Percentiles rank a stretch among this genome's conserved stretches.
phyloP scores from a whole-genome alignment of 2,113 vertebrate species.

The Myocastor coypus region DNA sequence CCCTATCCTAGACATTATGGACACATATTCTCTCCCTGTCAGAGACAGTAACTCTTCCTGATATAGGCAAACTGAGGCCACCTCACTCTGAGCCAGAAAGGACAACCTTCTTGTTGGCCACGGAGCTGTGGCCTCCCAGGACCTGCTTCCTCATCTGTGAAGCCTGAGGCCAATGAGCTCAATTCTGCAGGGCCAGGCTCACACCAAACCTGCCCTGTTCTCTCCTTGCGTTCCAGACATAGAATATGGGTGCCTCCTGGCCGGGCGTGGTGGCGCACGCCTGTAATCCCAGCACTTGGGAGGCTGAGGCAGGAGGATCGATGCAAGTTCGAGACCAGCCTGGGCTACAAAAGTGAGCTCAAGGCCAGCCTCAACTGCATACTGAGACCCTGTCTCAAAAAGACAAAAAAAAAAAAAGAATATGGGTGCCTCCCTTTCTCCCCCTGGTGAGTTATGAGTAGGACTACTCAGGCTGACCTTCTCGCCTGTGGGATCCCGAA shows the following conservation, averaged over 20 bases:
- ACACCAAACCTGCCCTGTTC: neutral
- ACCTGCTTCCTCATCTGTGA: neutral
- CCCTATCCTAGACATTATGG: neutral
- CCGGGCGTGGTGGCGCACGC: too few species aligned
- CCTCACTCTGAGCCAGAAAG: neutral
- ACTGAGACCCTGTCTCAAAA: too few species aligned
- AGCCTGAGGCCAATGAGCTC: neutral
- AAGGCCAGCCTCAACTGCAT: too few species aligned
- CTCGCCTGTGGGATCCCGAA: neutral
- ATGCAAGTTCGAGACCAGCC: too few species aligned
- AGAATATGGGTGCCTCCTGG: neutral
- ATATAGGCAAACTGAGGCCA: conserved; percentile 67
- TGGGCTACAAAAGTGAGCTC: too few species aligned
- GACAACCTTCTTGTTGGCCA: neutral
- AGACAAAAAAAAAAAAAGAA: too few species aligned
- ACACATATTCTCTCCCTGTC: neutral
- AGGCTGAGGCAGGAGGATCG: too few species aligned
- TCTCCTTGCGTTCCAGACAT: neutral
- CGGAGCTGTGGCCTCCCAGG: neutral
- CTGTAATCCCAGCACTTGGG: too few species aligned
- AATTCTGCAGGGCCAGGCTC: neutral
- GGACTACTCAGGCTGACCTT: neutral
- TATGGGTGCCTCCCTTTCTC: too few species aligned
- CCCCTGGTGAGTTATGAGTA: neutral
- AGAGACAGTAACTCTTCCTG: neutral